A percentile compares a stretch with the other conserved stretches of the same genome.
These are phyloP conservation scores for Xenus cinereus DNA, from an alignment of 2,113 vertebrate genomes.

Conservation along the genomic window DNA sequence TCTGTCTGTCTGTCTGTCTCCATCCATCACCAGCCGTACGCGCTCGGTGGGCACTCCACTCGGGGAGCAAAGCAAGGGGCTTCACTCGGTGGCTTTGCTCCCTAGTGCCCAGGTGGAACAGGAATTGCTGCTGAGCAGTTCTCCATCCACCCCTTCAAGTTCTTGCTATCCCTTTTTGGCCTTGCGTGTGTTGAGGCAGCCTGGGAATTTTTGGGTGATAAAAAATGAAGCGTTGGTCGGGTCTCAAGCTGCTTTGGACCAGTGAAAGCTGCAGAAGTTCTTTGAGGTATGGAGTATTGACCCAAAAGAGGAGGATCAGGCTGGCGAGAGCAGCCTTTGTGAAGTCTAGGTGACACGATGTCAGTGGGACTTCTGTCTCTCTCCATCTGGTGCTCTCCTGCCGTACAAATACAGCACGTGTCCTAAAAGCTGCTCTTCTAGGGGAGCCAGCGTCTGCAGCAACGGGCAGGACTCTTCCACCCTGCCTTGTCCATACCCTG, in stretches of 20 bases:
- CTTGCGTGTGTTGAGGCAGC: fast-evolving
- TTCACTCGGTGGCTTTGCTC: not conserved
- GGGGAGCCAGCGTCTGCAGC: fast-evolving
- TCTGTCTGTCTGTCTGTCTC: not conserved
- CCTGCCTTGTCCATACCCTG: not conserved
- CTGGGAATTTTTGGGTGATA: not conserved
- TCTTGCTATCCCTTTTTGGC: not conserved
- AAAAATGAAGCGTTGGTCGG: not conserved
- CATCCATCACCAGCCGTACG: not conserved
- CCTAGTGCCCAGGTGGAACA: fast-evolving
- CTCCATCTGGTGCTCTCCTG: not conserved
- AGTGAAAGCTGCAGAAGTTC: not conserved
- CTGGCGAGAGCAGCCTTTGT: not conserved
- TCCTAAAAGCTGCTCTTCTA: not conserved
- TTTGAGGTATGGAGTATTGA: not conserved
- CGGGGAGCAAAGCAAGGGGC: not conserved
- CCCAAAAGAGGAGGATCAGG: not conserved
- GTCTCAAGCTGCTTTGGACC: not conserved
- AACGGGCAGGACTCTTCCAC: not conserved
- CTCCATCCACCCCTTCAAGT: not conserved
- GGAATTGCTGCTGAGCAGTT: not conserved
- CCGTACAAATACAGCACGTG: not conserved
- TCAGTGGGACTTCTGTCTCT: fast-evolving
- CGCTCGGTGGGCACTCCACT: fast-evolving
- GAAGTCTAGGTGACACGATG: fast-evolving